phyloP scores from a whole-genome alignment of 1,140 invertebrate genomes.

The Lethrus apterus region DNA sequence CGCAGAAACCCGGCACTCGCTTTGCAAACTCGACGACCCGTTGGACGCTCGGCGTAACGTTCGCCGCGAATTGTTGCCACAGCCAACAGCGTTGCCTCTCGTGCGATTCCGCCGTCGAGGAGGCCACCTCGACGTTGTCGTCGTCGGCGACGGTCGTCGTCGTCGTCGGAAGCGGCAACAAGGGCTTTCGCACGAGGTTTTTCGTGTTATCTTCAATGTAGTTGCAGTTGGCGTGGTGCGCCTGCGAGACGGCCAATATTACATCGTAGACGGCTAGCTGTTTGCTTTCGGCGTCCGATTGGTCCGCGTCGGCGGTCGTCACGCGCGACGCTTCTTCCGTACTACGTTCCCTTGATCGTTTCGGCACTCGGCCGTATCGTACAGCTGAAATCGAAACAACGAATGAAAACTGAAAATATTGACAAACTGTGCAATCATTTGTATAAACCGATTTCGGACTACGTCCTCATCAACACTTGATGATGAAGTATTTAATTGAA shows the following conservation, averaged over 20 bases:
- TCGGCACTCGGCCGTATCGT: slow-evolving; percentile 90
- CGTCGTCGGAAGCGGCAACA: slow-evolving; percentile 52
- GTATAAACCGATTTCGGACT: no score
- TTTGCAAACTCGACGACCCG: slow-evolving; percentile 92
- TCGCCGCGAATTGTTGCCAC: slow-evolving; percentile 70
- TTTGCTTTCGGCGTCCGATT: slow-evolving; percentile 40
- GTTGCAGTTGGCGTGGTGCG: slow-evolving; percentile 81
- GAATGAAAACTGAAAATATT: no score
- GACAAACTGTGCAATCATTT: no score
- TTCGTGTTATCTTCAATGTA: slow-evolving; percentile 82
- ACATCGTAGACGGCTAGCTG: slow-evolving; percentile 71
- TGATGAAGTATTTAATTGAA: not conserved
- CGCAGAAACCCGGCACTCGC: slow-evolving; percentile 80
- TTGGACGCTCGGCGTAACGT: slow-evolving; percentile 79
- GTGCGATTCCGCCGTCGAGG: slow-evolving; percentile 57
- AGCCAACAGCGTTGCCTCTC: slow-evolving; percentile 64
- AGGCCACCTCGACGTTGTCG: slow-evolving; percentile 45
- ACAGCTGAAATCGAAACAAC: slow-evolving; percentile 64
- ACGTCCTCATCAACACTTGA: no score
- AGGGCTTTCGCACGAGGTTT: slow-evolving; percentile 61
- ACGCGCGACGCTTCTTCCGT: slow-evolving; percentile 39
- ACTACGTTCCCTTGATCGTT: slow-evolving; percentile 74
- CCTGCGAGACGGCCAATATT: slow-evolving; percentile 80
- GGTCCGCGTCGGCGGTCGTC: slow-evolving; percentile 40
- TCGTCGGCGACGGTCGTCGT: no score